Conservation (phyloP, 2,797 vertebrate species). For the Lutjanus argentimaculatus region DNA sequence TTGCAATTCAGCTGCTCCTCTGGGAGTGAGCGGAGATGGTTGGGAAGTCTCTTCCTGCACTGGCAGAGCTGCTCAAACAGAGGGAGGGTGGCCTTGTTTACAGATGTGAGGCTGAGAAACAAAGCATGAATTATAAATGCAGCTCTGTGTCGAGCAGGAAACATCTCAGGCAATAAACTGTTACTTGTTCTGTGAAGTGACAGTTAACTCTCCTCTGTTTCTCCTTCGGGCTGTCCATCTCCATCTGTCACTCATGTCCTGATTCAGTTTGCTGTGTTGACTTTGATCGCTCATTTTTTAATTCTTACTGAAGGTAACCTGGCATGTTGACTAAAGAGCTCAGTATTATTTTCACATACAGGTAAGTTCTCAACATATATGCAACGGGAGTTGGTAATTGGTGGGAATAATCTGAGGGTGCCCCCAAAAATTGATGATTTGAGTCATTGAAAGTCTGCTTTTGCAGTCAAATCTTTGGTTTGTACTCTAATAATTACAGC, state of each 20-base stretch:
- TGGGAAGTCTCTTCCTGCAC: neutral
- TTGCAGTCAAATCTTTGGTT: too few species aligned
- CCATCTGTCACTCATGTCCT: neutral
- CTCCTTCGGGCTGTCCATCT: neutral
- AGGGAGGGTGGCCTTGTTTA: conserved; percentile 50
- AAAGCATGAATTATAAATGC: conserved; percentile 63
- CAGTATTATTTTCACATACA: too few species aligned
- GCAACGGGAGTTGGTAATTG: too few species aligned
- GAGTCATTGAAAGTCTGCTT: too few species aligned
- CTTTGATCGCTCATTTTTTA: neutral
- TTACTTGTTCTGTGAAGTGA: neutral
- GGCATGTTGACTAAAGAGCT: too few species aligned
- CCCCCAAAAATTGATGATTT: too few species aligned
- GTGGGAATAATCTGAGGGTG: too few species aligned
- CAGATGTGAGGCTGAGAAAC: conserved; percentile 45
- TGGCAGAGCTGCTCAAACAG: conserved; percentile 5
- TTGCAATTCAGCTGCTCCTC: conserved; percentile 11
- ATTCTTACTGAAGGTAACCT: too few species aligned
- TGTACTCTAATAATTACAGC: too few species aligned
- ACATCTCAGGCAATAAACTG: conserved; percentile 32
- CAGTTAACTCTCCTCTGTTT: neutral
- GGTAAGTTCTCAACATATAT: too few species aligned
- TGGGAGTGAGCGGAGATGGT: neutral
- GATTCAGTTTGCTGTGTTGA: neutral
- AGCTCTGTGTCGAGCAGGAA: conserved; percentile 32